Conservation (phyloP, 2,797 vertebrate genomes). For the Myotis planiceps region DNA sequence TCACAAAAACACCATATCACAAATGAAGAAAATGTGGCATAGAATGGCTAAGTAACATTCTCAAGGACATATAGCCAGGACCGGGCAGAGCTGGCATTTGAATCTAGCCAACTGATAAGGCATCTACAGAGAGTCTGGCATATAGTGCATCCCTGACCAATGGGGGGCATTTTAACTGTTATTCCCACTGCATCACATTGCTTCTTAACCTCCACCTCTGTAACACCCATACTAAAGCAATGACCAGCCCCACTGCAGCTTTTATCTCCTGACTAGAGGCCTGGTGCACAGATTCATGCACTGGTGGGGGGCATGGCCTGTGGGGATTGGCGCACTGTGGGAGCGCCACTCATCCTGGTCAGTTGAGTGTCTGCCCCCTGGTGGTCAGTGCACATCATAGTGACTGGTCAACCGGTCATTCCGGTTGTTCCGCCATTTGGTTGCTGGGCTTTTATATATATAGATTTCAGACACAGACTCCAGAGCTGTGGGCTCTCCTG, state of each 20-base stretch:
- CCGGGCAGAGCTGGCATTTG: background rate
- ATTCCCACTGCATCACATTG: no score
- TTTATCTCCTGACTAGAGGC: background rate
- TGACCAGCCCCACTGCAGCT: background rate
- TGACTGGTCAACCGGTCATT: rapidly evolving
- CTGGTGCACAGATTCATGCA: no score
- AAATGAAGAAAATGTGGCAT: background rate
- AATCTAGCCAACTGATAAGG: background rate
- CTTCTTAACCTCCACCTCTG: background rate
- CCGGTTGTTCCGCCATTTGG: no score
- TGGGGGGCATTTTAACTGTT: background rate
- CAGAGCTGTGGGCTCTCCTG: background rate
- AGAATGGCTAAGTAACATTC: background rate
- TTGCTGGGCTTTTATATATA: no score
- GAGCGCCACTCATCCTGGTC: no score
- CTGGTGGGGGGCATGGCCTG: no score
- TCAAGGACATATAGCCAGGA: background rate
- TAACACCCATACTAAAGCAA: background rate
- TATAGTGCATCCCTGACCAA: background rate
- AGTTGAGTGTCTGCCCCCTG: no score
- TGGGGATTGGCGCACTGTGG: no score
- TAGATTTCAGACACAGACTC: background rate
- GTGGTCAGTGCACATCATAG: no score
- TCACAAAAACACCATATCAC: background rate
- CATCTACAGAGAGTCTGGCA: background rate